Base-by-base conservation (phyloP, 2,888 invertebrate genomes). In the Synergus japonicus region DNA sequence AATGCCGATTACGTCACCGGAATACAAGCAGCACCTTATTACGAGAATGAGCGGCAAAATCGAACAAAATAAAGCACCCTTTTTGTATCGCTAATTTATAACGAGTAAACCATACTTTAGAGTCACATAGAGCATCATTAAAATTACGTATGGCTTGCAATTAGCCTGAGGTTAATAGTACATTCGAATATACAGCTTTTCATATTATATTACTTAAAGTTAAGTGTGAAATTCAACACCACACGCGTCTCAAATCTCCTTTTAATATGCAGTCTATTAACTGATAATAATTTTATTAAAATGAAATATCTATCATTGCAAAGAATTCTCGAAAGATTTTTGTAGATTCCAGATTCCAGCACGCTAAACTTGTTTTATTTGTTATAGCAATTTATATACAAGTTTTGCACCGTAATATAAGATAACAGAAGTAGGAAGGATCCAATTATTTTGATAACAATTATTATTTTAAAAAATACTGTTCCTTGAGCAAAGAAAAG, bases 1-100 rank as follows among this genome's bases (percentile, higher is more conserved):
- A 49, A 54, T 13, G 49, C 29, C n/a, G 73, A 73, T 73, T 73
- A 73, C 54, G 54, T 73, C 73, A 73, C 29, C 54, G n/a, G 37
- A 29, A 73, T 73, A 73, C 29, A n/a, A 49, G 29, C 54, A 49
- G 29, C 54, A 54, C 54, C 73, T 73, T 69, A 69, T 69, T 49
- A 54, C 15, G 29, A 29, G 49, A 49, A 54, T n/a, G 29, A 69
- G 69, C 15, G 49, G 37, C 37, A 22, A 69, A 49, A n/a, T 69
- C 29, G 4, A 15, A 18, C 29, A 15, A 69, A 49, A 49, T 18
- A 22, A 22, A 49, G 46, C 22, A 44, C 15, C 15, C 41, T 43
- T 15, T 66, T 66, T 41, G 44, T 15, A 29, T 2, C 0, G 13
- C 10, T 22, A 22, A 46, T 22, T 46, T 46, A 46, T 12, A 22